phyloP scores from a whole-genome alignment of 2,113 vertebrate genomes.

The Mesocricetus auratus region DNA sequence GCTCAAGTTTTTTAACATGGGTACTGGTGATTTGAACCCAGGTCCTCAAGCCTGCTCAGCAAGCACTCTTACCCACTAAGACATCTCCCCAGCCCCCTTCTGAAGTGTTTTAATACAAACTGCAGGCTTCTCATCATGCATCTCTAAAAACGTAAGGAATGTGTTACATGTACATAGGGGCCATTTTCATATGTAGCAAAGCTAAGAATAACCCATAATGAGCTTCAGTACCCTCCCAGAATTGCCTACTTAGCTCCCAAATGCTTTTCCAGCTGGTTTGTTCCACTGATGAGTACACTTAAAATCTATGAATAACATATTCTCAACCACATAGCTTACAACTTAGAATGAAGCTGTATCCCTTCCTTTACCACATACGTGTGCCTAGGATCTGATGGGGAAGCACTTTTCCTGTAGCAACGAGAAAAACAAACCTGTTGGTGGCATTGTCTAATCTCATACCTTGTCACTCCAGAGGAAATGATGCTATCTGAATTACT shows the following conservation, averaged over 20 bases:
- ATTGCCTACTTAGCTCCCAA: not conserved
- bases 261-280: not conserved
- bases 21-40: not conserved
- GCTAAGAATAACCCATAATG: not conserved
- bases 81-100: not conserved
- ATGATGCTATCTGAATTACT: not conserved
- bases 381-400: not conserved
- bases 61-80: not conserved
- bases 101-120: slow-evolving; percentile 1
- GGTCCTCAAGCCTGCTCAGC: not conserved
- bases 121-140: not conserved
- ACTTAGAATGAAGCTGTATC: not conserved
- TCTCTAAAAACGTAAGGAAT: slow-evolving; percentile 22
- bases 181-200: slow-evolving; percentile 6
- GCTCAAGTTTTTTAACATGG: not conserved
- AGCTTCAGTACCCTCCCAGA: not conserved
- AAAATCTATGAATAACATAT: not conserved
- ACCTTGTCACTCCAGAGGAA: not conserved
- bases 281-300: not conserved
- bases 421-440: not conserved
- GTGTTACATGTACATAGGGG: not conserved
- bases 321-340: not conserved
- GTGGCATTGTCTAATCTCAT: not conserved
- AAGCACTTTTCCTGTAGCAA: no score
- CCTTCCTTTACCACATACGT: not conserved